Conservation (phyloP, 2,888 invertebrate species). For the Tenthredo mesomela region DNA sequence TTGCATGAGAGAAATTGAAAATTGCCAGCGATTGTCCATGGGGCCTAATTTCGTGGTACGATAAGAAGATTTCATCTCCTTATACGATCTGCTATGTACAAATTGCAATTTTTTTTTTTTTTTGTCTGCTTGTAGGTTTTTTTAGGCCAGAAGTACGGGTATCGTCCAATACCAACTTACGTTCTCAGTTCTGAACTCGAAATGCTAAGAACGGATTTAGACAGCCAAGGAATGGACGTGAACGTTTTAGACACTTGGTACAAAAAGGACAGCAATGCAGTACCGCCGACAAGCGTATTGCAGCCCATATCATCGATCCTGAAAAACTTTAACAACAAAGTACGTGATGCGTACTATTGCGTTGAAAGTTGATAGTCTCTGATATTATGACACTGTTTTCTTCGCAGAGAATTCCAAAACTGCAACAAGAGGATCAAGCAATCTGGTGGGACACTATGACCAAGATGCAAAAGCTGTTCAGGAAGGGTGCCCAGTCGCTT, state of each 20-base stretch:
- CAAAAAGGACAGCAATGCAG: constrained; percentile 96
- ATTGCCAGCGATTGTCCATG: constrained; percentile 98
- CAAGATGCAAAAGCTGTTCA: constrained; percentile 96
- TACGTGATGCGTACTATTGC: constrained; percentile 70
- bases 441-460: constrained; percentile 98
- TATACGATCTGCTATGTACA: not conserved
- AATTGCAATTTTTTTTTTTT: not conserved
- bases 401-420: constrained; percentile 91
- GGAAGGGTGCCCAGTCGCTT: constrained; percentile 94
- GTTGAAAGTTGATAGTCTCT: not conserved
- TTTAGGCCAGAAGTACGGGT: constrained; percentile 98
- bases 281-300: constrained; percentile 95
- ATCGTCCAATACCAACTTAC: constrained; percentile 97
- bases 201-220: constrained; percentile 91
- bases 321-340: constrained; percentile 98
- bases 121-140: constrained; percentile 88
- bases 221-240: constrained; percentile 90
- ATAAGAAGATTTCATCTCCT: constrained; percentile 42
- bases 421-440: constrained; percentile 97
- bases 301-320: constrained; percentile 98
- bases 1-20: constrained; percentile 98
- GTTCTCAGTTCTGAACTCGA: constrained; percentile 95
- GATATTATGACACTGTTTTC: not conserved
- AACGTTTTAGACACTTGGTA: constrained; percentile 96
- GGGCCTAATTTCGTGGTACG: constrained; percentile 97